These are phyloP conservation scores for Tetheella fluctuosa DNA, from an alignment of 2,888 invertebrate species.

Conservation along the genomic window DNA sequence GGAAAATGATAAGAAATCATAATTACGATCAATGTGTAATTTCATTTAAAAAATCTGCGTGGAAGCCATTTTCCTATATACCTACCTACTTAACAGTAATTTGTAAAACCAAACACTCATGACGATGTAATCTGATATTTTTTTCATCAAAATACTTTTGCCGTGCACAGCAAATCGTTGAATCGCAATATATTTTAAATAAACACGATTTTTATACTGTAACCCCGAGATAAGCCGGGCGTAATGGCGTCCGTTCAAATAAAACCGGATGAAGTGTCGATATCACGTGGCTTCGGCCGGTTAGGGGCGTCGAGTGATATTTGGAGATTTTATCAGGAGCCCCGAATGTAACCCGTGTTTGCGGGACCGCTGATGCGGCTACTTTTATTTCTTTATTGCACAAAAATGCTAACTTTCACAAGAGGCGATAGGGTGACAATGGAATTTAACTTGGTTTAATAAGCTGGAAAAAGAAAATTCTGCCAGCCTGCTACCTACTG, in stretches of 20 bases:
- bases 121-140: not conserved
- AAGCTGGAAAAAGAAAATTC: too few relatives aligned
- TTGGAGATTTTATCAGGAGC: slow-evolving; percentile 52
- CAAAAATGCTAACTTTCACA: slow-evolving; percentile 74
- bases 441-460: not conserved
- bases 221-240: slow-evolving; percentile 55
- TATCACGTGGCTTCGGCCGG: slow-evolving; percentile 7
- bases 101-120: not conserved
- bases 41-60: not conserved
- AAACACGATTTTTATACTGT: slow-evolving; percentile 60
- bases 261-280: slow-evolving; percentile 24
- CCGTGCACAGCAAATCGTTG: slow-evolving; percentile 18
- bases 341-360: slow-evolving; percentile 48
- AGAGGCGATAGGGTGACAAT: slow-evolving; percentile 41
- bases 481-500: too few relatives aligned
- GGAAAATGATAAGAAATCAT: not conserved
- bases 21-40: not conserved
- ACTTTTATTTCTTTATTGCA: slow-evolving; percentile 79
- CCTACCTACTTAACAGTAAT: too few relatives aligned
- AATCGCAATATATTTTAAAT: slow-evolving; percentile 34
- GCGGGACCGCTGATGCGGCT: slow-evolving; percentile 60
- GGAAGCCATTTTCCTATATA: not conserved
- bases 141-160: slow-evolving; percentile 10
- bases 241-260: slow-evolving; percentile 44
- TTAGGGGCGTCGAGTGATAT: slow-evolving; percentile 17